Evolutionary conservation across 2,888 invertebrate genomes (phyloP), one percentile per base, ranked within the genome.

Genomic region (Monochamus alternatus): DNA sequence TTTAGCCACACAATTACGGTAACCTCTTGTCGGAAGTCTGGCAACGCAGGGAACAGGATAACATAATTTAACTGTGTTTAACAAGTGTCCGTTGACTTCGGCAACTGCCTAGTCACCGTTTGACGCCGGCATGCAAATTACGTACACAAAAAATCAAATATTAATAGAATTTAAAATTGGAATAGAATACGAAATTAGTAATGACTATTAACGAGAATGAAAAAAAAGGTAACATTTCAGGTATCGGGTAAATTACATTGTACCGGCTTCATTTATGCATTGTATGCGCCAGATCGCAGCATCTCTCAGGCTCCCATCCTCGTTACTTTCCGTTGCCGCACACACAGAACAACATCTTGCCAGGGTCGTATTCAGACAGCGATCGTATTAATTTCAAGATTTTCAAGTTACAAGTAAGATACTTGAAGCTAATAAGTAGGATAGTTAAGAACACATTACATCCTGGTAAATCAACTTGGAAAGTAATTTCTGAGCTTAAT

Each of bases 231-330:
- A 38, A 38, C 38, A 38, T 38, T 38, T 38, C 38, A 38, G 38
- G 38, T 38, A 38, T 8, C 32, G 14, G 51, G 52, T 64, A 9
- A 47, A 64, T 64, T 47, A 43, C 58, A 68, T 58, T 58, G 68
- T 38, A 22, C 58, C 32, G 43, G 43, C 68, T 58, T 55, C 58
- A 68, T 68, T 64, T 65, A 68, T 68, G 55, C 58, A 58, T 66
- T 55, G 68, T 68, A 68, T 58, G 58, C 68, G 58, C 38, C 68
- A 58, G 58, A 68, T 68, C 68, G 10, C 43, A 43, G 68, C 55
- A 58, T 55, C 68, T 58, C 38, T 52, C 58, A 58, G 51, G 38
- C 58, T 55, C 68, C 58, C 58, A 66, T 66, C 52, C 58, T 68
- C 58, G 58, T 68, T 68, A 68, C 68, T 55, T 68, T 12, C 38